phyloP scores from a whole-genome alignment of 1,140 invertebrate genomes.

The Papilio dardanus region DNA sequence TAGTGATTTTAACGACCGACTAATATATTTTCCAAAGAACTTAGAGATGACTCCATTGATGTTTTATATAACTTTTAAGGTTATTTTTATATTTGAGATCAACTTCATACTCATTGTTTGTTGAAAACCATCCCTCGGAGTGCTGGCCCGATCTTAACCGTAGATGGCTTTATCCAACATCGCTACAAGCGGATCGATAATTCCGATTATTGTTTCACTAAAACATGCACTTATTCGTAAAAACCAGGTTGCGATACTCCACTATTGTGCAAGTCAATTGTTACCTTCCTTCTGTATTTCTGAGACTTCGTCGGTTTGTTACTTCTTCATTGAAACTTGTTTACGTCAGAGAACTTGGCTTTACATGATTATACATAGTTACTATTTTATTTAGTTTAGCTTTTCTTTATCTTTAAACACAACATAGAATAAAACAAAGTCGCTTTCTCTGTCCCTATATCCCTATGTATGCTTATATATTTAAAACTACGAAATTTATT shows the following conservation, averaged over 20 bases:
- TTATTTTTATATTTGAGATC: neutral
- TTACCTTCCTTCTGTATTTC: slow-evolving; percentile 21
- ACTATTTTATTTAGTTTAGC: neutral
- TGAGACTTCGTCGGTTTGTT: slow-evolving; percentile 24
- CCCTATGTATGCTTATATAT: too few relatives aligned
- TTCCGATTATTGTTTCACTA: slow-evolving; percentile 49
- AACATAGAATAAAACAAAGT: too few relatives aligned
- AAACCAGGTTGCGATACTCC: slow-evolving; percentile 19
- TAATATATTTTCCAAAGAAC: too few relatives aligned
- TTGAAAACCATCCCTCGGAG: slow-evolving; percentile 61
- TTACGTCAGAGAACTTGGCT: neutral
- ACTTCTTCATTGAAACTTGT: neutral
- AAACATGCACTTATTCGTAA: slow-evolving; percentile 37
- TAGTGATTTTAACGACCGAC: too few relatives aligned
- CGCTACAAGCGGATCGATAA: slow-evolving; percentile 50
- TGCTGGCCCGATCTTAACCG: slow-evolving; percentile 76
- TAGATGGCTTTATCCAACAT: slow-evolving; percentile 72
- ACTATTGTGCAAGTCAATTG: slow-evolving; percentile 16
- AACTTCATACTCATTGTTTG: slow-evolving; percentile 34
- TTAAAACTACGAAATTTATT: too few relatives aligned
- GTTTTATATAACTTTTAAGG: too few relatives aligned
- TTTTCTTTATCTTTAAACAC: neutral
- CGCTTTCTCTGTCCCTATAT: too few relatives aligned
- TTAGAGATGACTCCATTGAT: too few relatives aligned
- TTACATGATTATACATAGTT: neutral